Evolutionary conservation across 2,113 vertebrate genomes (phyloP).

Genomic region (Scortum barcoo): DNA sequence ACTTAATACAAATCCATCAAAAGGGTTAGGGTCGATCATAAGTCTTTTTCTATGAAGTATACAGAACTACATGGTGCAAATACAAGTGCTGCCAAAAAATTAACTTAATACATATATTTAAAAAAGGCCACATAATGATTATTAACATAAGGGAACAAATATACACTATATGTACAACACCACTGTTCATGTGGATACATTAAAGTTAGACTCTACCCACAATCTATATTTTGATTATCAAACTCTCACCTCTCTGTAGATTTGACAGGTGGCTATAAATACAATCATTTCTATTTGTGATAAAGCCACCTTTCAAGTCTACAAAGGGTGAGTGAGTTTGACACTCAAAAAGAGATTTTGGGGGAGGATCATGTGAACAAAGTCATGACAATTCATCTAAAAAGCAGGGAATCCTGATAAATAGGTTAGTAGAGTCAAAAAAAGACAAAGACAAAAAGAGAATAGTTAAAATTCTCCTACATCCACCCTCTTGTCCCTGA

Average conservation of each 20-base stretch:
- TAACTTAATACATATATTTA: slow-evolving; percentile 33
- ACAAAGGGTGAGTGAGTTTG: slow-evolving; percentile 1
- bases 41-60: slow-evolving; percentile 17
- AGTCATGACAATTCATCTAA: slow-evolving; percentile 33
- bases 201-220: slow-evolving; percentile 6
- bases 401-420: slow-evolving; percentile 31
- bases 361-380: not conserved
- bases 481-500: slow-evolving; percentile 96
- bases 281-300: not conserved
- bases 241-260: not conserved
- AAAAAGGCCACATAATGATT: slow-evolving; percentile 29
- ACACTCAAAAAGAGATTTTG: slow-evolving; percentile 23
- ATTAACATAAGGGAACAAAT: slow-evolving; percentile 40
- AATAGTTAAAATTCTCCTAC: slow-evolving; percentile 92
- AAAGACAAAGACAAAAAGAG: not conserved
- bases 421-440: not conserved
- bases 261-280: not conserved
- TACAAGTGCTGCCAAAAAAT: slow-evolving; percentile 15
- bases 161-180: slow-evolving; percentile 67
- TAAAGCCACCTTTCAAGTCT: not conserved
- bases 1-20: slow-evolving; percentile 31
- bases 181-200: slow-evolving; percentile 42
- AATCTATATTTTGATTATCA: slow-evolving; percentile 18
- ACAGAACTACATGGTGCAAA: slow-evolving; percentile 1
- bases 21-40: slow-evolving; percentile 15